Evolutionary conservation across 2,113 vertebrate genomes (phyloP).

Genomic region (Phalacrocorax carbo): DNA sequence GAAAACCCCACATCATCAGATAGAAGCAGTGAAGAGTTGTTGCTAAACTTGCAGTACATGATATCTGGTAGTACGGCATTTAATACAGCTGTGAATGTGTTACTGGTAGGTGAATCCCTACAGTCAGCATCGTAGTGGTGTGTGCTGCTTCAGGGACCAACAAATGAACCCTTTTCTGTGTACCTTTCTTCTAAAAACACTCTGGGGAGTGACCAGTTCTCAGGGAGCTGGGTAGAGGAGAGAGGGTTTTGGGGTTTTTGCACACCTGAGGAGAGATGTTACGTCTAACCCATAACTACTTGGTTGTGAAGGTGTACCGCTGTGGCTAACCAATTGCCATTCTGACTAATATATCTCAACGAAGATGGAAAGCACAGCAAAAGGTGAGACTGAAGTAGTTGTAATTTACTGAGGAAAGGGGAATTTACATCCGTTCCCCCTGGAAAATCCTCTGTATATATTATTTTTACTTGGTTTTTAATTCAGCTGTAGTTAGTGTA

Average conservation of each 20-base stretch:
- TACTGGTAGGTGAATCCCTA: background rate
- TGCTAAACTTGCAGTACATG: background rate
- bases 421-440: accelerated
- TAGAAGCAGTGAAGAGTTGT: background rate
- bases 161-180: background rate
- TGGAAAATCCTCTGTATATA: background rate
- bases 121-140: background rate
- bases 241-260: background rate
- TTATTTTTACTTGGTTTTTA: background rate
- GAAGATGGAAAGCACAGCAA: background rate
- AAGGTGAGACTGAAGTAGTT: background rate
- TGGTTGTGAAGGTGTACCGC: background rate
- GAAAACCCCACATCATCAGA: background rate
- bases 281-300: background rate
- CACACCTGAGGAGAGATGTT: background rate
- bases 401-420: background rate
- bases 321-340: background rate
- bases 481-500: background rate
- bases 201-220: background rate
- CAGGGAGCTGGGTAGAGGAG: background rate
- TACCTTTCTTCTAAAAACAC: background rate
- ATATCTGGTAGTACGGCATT: background rate
- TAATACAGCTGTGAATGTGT: background rate
- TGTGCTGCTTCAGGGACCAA: background rate
- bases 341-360: background rate